Evolutionary conservation across 2,113 vertebrate species (phyloP), one percentile per base, ranked within the genome.

Genomic region (Trogon melanurus): DNA sequence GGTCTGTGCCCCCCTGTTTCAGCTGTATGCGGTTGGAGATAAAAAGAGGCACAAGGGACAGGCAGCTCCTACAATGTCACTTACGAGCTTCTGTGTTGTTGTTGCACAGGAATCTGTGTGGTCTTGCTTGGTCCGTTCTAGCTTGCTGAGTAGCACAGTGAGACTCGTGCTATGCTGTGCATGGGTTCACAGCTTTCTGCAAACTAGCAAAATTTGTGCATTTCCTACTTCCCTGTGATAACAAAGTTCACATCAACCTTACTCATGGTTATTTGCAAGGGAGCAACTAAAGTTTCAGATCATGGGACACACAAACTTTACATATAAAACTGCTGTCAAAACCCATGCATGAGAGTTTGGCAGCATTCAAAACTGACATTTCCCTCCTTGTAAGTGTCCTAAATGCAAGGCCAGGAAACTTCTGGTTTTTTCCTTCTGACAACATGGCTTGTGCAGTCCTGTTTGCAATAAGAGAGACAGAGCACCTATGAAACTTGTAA

Each of bases 131-230:
- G 11, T 56, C 73, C 91, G 23, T 48, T 61, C 21, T 45, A 74
- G 20, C 17, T 84, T 81, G 53, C 57, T 0, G 0, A 71, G 50
- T 51, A 70, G 32, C 1, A 0, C 58, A 22, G 44, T 45, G 80
- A 84, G n/a, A 47, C 10, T 61, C n/a, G 62, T 23, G 30, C n/a
- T 10, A 0, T 69, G 56, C 58, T 82, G 38, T 47, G 47, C 2
- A 22, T 26, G 60, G 18, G 11, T 62, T 79, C 41, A 30, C 4
- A 3, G 38, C 48, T 36, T 72, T 47, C 60, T 91, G 44, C 51
- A 84, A 79, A 65, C 4, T 21, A 83, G 32, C 20, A 34, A 5
- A 41, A 13, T 72, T 62, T n/a, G 6, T 53, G 21, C 64, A 22
- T 86, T 84, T 79, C 1, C 0, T 78, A 38, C 76, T 84, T 84